phyloP scores from a whole-genome alignment of 2,797 vertebrate species.

The Tokudaia tokunoshimensis region DNA sequence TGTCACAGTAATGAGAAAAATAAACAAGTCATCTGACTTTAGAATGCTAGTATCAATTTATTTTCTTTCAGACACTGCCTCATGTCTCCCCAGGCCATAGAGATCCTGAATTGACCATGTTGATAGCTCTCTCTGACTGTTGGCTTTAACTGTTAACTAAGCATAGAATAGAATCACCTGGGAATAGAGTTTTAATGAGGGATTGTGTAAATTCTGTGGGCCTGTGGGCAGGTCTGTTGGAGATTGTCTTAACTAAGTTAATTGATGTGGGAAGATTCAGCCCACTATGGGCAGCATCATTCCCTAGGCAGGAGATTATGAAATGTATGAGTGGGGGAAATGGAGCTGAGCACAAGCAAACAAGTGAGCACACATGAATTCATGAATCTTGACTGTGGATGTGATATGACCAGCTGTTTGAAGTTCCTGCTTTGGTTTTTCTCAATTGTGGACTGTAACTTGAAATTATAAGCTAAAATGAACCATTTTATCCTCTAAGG shows the following conservation, averaged over 20 bases:
- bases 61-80: neutral
- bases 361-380: neutral
- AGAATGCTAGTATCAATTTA: neutral
- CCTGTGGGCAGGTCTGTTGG: neutral
- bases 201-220: neutral
- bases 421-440: neutral
- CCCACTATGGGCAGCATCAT: neutral
- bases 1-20: neutral
- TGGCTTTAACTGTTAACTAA: neutral
- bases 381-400: neutral
- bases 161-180: neutral
- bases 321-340: neutral
- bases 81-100: neutral
- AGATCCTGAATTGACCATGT: neutral
- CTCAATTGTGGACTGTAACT: neutral
- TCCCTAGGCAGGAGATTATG: neutral
- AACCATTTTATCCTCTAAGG: neutral
- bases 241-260: neutral
- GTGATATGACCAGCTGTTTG: neutral
- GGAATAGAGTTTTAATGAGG: neutral
- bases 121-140: neutral
- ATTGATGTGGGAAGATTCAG: neutral
- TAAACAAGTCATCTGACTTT: neutral
- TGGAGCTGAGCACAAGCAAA: neutral
- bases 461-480: neutral